Evolutionary conservation across 30 jellyfish, hydroid and myxozoan genomes (phyloP).

Genomic region (Turritopsis rubra): DNA sequence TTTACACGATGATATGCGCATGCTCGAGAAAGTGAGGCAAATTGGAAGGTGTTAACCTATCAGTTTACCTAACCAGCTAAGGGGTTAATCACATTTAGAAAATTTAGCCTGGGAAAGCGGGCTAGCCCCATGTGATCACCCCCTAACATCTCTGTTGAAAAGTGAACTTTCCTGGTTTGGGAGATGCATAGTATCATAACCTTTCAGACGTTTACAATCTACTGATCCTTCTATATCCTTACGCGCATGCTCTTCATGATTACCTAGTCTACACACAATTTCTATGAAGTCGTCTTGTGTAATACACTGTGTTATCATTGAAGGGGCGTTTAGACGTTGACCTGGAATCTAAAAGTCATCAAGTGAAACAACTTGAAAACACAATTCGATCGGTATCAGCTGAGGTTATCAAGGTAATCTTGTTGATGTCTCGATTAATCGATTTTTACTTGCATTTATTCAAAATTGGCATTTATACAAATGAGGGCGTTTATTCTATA

Average conservation of each 20-base stretch:
- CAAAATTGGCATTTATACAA: too few relatives aligned
- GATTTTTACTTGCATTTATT: not conserved
- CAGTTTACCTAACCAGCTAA: too few relatives aligned
- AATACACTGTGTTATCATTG: not conserved
- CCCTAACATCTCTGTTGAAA: too few relatives aligned
- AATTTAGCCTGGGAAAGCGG: not conserved
- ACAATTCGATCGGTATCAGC: slow-evolving; percentile 71
- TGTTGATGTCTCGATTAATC: not conserved
- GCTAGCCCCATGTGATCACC: too few relatives aligned
- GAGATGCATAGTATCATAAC: not conserved
- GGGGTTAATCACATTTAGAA: too few relatives aligned
- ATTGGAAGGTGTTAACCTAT: too few relatives aligned
- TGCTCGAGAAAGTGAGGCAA: too few relatives aligned
- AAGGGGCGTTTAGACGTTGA: slow-evolving; percentile 63
- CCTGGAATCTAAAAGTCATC: slow-evolving; percentile 41
- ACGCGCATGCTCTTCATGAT: too few relatives aligned
- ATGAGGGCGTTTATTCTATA: too few relatives aligned
- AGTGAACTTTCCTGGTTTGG: not conserved
- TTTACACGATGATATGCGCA: too few relatives aligned
- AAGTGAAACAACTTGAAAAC: slow-evolving; percentile 46
- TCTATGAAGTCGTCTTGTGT: too few relatives aligned
- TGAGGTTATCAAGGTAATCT: slow-evolving; percentile 68
- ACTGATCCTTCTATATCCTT: not conserved
- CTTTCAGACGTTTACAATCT: not conserved
- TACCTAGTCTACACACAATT: too few relatives aligned